Percentiles rank a stretch among this genome's conserved stretches.
Evolutionary conservation across 2,113 vertebrate genomes (phyloP).

Genomic region (Platysteira castanea): DNA sequence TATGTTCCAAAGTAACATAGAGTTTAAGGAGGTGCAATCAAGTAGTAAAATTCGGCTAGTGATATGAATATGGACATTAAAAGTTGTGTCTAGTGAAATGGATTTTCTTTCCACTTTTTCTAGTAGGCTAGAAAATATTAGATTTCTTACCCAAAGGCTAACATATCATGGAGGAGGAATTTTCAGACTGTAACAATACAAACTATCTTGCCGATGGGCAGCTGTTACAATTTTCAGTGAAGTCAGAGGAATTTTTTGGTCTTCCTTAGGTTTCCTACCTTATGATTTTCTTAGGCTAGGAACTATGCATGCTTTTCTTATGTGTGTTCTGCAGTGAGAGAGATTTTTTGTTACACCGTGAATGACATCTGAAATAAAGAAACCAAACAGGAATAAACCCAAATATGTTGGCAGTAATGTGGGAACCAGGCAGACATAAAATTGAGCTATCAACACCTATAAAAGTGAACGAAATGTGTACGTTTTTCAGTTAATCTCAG

Average conservation of each 20-base stretch:
- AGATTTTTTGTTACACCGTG: neutral
- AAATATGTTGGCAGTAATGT: neutral
- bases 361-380: neutral
- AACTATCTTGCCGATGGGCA: neutral
- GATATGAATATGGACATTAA: neutral
- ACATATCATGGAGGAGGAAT: neutral
- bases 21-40: neutral
- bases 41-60: neutral
- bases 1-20: neutral
- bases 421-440: neutral
- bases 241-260: neutral
- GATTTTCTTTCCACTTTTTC: neutral
- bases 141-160: neutral
- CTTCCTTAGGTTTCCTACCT: neutral
- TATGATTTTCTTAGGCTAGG: neutral
- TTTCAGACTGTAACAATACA: neutral
- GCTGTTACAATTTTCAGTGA: neutral
- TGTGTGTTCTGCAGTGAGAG: neutral
- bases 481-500: neutral
- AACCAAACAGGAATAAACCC: neutral
- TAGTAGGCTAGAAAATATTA: neutral
- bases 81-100: neutral
- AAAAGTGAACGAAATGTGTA: neutral
- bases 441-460: neutral
- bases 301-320: neutral